These are phyloP conservation scores for Heliothis virescens DNA, from an alignment of 1,140 invertebrate species.

Conservation along the genomic window DNA sequence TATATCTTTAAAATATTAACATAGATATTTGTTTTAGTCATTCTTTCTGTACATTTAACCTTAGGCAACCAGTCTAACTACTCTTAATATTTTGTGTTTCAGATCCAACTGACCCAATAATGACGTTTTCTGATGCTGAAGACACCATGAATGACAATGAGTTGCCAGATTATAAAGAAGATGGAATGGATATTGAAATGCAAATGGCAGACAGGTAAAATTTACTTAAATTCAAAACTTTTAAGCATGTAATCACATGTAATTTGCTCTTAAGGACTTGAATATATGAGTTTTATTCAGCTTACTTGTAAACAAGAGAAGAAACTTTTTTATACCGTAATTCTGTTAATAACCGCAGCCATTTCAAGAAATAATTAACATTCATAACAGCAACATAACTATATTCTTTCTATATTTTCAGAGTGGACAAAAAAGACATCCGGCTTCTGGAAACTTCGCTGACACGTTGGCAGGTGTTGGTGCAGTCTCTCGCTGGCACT, in stretches of 20 bases:
- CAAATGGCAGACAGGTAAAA: conserved; percentile 89
- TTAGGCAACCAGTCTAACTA: neutral
- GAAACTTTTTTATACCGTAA: too few relatives aligned
- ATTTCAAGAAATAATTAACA: too few relatives aligned
- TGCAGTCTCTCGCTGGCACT: conserved; percentile 95
- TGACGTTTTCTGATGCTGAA: conserved; percentile 97
- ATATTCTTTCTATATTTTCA: too few relatives aligned
- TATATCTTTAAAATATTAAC: too few relatives aligned
- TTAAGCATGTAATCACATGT: too few relatives aligned
- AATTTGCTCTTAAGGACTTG: too few relatives aligned
- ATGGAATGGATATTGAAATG: conserved; percentile 89
- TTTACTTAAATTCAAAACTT: neutral
- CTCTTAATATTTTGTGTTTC: conserved; percentile 42
- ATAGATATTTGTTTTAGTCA: neutral
- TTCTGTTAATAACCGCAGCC: too few relatives aligned
- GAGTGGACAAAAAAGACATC: conserved; percentile 91
- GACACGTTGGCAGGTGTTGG: conserved; percentile 96
- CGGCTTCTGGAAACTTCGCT: conserved; percentile 95
- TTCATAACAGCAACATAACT: too few relatives aligned
- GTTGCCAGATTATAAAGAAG: conserved; percentile 92
- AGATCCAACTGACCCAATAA: conserved; percentile 88
- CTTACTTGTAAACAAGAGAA: too few relatives aligned
- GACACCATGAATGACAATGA: conserved; percentile 95
- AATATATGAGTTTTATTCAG: too few relatives aligned
- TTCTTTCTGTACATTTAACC: neutral